Base-by-base conservation (phyloP, 1,140 invertebrate genomes). In the Odontomachus brunneus region DNA sequence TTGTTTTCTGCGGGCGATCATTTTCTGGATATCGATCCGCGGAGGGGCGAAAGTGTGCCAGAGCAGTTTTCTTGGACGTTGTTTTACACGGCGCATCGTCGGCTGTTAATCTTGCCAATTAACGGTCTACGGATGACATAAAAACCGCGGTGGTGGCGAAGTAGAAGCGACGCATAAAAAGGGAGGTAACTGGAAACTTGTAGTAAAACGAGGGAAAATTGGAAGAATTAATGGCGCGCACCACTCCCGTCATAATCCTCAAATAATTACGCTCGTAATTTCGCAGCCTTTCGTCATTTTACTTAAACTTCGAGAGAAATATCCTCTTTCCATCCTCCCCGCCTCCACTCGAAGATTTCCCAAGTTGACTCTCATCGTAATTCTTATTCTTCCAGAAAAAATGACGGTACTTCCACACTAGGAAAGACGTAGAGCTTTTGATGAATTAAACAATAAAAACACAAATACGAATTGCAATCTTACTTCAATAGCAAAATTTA, bases 51-150 rank as follows among this genome's bases (percentile, higher is more conserved):
- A 75, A 75, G 73, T 75, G 59, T 63, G 73, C 59, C 59, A 51
- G 59, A 63, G 59, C 49, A 75, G 62, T 75, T 75, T 75, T 75
- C 59, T 75, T 75, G 57, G 59, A 51, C 57, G 38, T 86, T 71
- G 67, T 85, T 71, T 85, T 83, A 83, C 72, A 53, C 49, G 49
- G 72, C 63, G 72, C 48, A 72, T 76, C 67, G 73, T 60, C 63
- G 66, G 78, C 71, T 83, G 73, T 87, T 87, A 85, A 88, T 88
- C 86, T 84, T 86, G 33, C 84, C 74, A 84, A 88, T 88, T 86
- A 88, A 86, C 84, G 82, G 24, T 65, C 26, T 33, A 57, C 44
- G 22, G 44, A 62, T 63, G 78, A 84, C 66, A 51, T 51, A 82
- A 82, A 49, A 82, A 82, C 63, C 48, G 17, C 55, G 57, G 48